Percentiles rank a stretch among this genome's conserved stretches.
Conservation (phyloP, 2,113 vertebrate species). For the Ursus arctos region DNA sequence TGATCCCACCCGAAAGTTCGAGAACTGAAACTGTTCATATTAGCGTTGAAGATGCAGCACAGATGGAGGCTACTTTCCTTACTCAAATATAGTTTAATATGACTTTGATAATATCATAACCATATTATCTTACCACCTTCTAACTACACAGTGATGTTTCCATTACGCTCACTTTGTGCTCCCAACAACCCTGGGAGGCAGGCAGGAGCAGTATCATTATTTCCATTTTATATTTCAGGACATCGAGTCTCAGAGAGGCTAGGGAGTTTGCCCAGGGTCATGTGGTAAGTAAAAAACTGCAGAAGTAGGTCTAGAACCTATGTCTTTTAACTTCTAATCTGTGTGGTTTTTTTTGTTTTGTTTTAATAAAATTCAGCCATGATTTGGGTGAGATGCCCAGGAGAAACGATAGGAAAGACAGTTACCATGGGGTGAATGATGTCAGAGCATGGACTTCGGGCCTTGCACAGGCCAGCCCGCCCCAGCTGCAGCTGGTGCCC, state of each 20-base stretch:
- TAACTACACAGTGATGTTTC: neutral
- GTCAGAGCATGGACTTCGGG: neutral
- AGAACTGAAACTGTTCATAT: neutral
- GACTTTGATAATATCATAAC: neutral
- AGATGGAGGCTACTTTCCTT: neutral
- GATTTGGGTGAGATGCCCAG: neutral
- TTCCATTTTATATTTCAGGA: neutral
- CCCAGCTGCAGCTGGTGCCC: neutral
- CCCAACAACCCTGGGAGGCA: too few species aligned
- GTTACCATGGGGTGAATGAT: neutral
- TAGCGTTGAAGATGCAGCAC: neutral
- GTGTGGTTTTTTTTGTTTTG: neutral
- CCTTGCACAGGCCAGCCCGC: accelerated
- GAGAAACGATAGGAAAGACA: neutral
- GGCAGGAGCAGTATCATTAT: too few species aligned
- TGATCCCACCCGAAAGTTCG: neutral
- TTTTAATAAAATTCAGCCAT: neutral
- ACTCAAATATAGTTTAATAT: neutral
- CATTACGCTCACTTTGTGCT: neutral
- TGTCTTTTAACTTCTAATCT: neutral
- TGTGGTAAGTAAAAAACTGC: neutral
- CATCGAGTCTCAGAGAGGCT: neutral
- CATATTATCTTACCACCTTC: neutral
- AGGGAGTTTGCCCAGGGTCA: neutral
- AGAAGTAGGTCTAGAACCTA: neutral